phyloP scores from a whole-genome alignment of 2,113 vertebrate genomes.

The Carassius gibelio region DNA sequence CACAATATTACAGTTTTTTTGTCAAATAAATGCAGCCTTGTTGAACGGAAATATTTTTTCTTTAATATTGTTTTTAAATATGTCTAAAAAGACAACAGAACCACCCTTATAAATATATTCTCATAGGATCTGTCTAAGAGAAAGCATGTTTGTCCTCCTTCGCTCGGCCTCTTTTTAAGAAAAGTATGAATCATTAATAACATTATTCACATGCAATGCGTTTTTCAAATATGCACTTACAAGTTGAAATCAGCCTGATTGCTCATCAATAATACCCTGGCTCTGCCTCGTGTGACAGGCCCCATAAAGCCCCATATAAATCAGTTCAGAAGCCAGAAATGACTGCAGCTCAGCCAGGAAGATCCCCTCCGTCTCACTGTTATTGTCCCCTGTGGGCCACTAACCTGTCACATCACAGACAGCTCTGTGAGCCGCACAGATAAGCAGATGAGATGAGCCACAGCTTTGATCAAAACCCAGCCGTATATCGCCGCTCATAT shows the following conservation, averaged over 20 bases:
- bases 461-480: constrained; percentile 53
- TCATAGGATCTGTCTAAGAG: constrained; percentile 57
- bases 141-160: constrained; percentile 58
- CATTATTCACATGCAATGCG: constrained; percentile 62
- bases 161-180: constrained; percentile 53
- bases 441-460: constrained; percentile 47
- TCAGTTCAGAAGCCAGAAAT: constrained; percentile 52
- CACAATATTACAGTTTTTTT: no score
- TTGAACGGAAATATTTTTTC: no score
- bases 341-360: constrained; percentile 46
- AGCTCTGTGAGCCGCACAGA: constrained; percentile 40
- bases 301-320: constrained; percentile 57
- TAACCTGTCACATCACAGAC: constrained; percentile 53
- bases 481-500: constrained; percentile 31
- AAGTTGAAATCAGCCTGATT: constrained; percentile 63
- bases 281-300: constrained; percentile 37
- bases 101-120: constrained; percentile 70
- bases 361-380: constrained; percentile 35
- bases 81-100: not conserved
- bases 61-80: no score
- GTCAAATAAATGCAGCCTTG: no score
- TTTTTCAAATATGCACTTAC: constrained; percentile 59
- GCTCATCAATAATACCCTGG: constrained; percentile 62
- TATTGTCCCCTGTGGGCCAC: constrained; percentile 53
- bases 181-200: constrained; percentile 68